Percentiles rank a stretch among this genome's conserved stretches.
phyloP scores from a whole-genome alignment of 1,140 invertebrate species.

The Eubasilissa regina region DNA sequence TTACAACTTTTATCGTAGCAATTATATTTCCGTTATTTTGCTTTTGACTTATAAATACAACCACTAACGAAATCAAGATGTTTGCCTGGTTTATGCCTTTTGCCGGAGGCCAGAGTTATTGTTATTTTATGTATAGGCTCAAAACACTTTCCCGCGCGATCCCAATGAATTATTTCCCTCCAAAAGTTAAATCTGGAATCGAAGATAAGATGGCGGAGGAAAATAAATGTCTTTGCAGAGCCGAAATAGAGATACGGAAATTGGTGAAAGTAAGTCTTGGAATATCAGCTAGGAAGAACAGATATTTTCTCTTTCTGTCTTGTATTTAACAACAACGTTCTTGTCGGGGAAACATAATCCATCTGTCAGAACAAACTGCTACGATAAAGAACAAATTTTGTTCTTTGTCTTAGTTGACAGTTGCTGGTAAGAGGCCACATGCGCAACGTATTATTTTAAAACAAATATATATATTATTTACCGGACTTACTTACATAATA shows the following conservation, averaged over 20 bases:
- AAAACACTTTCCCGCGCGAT: slow-evolving; percentile 53
- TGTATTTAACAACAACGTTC: too few relatives aligned
- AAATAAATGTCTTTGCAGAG: slow-evolving; percentile 27
- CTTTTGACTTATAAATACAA: slow-evolving; percentile 59
- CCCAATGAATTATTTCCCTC: slow-evolving; percentile 51
- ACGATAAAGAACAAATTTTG: too few relatives aligned
- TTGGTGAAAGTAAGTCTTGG: too few relatives aligned
- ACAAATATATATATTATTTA: too few relatives aligned
- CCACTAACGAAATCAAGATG: slow-evolving; percentile 58
- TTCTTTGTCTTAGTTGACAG: too few relatives aligned
- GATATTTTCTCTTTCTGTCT: too few relatives aligned
- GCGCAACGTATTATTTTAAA: too few relatives aligned
- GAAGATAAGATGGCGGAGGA: slow-evolving; percentile 50
- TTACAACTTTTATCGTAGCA: slow-evolving; percentile 58
- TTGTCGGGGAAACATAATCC: too few relatives aligned
- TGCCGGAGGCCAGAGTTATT: slow-evolving; percentile 53
- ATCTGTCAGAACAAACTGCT: too few relatives aligned
- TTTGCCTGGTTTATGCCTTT: slow-evolving; percentile 43
- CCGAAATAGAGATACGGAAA: neutral
- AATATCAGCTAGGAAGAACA: too few relatives aligned
- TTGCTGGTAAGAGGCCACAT: too few relatives aligned
- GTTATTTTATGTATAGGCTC: slow-evolving; percentile 57
- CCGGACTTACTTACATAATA: too few relatives aligned
- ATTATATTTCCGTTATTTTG: slow-evolving; percentile 60
- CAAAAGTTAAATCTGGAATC: slow-evolving; percentile 52